phyloP scores from a whole-genome alignment of 1,140 invertebrate genomes.

The Drosophila lini region DNA sequence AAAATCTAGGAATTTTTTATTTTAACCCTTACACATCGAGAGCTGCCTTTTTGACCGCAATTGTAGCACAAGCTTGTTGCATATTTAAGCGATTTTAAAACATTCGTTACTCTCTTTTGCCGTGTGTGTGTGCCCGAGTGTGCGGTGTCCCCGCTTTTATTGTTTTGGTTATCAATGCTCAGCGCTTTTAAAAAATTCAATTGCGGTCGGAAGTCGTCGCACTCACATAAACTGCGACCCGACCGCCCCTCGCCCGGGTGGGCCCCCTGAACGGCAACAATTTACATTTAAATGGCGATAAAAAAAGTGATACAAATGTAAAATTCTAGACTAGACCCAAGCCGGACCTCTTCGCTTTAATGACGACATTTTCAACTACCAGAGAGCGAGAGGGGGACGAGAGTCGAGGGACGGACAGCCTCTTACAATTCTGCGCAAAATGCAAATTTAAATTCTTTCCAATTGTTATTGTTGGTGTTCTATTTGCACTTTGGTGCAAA shows the following conservation, averaged over 20 bases:
- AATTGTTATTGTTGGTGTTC: conserved; percentile 82
- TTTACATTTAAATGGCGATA: conserved; percentile 83
- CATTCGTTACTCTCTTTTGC: conserved; percentile 57
- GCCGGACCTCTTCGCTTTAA: conserved; percentile 70
- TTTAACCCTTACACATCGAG: neutral
- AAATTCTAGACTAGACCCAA: conserved; percentile 70
- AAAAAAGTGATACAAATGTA: conserved; percentile 81
- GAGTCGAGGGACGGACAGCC: neutral
- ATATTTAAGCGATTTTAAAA: conserved; percentile 79
- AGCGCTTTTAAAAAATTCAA: conserved; percentile 83
- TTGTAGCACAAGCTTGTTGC: conserved; percentile 58
- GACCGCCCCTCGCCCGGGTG: neutral
- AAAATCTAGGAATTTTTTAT: neutral
- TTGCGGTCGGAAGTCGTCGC: conserved; percentile 81
- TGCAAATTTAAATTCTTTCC: conserved; percentile 83
- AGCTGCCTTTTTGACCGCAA: neutral
- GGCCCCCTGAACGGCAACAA: conserved; percentile 58
- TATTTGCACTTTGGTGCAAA: conserved; percentile 81
- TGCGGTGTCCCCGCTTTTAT: conserved; percentile 65
- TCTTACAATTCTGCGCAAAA: conserved; percentile 71
- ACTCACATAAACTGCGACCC: conserved; percentile 74
- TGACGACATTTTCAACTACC: conserved; percentile 43
- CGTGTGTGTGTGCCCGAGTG: conserved; percentile 4
- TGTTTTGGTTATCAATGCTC: conserved; percentile 83
- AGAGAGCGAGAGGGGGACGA: neutral